These are phyloP conservation scores for Alcis repandata DNA, from an alignment of 2,888 invertebrate genomes.

Conservation along the genomic window DNA sequence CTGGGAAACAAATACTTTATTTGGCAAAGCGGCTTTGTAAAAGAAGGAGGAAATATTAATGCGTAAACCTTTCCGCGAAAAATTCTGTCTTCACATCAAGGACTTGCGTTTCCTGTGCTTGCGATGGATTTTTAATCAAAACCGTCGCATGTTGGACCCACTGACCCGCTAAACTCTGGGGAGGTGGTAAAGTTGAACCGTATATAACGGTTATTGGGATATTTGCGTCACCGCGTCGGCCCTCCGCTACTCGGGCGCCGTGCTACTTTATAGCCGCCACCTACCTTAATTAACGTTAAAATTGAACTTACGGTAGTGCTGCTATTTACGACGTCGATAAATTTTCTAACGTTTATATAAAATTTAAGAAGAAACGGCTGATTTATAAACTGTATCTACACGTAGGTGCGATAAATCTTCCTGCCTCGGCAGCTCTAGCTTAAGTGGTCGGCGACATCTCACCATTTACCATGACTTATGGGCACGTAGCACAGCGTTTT, in stretches of 20 bases:
- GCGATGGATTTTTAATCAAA: slow-evolving; percentile 56
- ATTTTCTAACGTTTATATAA: slow-evolving; percentile 38
- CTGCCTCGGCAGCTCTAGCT: slow-evolving; percentile 61
- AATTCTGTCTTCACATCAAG: slow-evolving; percentile 22
- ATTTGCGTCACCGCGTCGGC: slow-evolving; percentile 47
- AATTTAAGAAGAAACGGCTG: slow-evolving; percentile 46
- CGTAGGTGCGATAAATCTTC: slow-evolving; percentile 68
- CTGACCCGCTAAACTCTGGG: slow-evolving; percentile 50
- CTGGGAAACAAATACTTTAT: slow-evolving; percentile 42
- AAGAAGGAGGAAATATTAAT: slow-evolving; percentile 41
- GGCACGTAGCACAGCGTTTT: slow-evolving; percentile 63
- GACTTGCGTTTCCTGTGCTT: slow-evolving; percentile 43
- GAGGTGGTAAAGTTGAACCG: slow-evolving; percentile 53
- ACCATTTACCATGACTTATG: slow-evolving; percentile 67
- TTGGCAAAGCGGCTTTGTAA: slow-evolving; percentile 36
- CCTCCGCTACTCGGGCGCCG: slow-evolving; percentile 37
- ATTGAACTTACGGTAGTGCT: slow-evolving; percentile 44
- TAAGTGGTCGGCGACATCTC: slow-evolving; percentile 65
- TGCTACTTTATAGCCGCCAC: slow-evolving; percentile 44
- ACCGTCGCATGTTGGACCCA: slow-evolving; percentile 50
- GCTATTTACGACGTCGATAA: slow-evolving; percentile 34
- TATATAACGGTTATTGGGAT: slow-evolving; percentile 51
- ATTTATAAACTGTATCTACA: slow-evolving; percentile 67
- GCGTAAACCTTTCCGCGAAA: slow-evolving; percentile 29
- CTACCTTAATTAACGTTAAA: slow-evolving; percentile 51